Evolutionary conservation across 2,113 vertebrate genomes (phyloP), one percentile per base, ranked within the genome.

Genomic region (Neolamprologus sp.): DNA sequence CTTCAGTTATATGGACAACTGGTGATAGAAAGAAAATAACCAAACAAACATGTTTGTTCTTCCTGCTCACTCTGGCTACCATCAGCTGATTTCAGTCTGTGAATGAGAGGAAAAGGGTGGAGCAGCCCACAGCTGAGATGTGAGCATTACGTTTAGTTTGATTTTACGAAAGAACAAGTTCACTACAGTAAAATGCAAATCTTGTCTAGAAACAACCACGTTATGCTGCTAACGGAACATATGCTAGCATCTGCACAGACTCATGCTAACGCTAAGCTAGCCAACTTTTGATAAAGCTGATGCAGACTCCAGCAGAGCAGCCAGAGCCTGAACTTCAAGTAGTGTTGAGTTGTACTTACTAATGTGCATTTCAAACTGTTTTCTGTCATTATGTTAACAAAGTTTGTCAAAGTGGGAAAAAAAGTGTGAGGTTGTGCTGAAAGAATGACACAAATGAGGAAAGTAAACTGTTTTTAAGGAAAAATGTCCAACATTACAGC

Each of bases 71-170:
- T 26, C 54, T 26, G 1, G 12, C 54, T 28, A 28, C 7, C 55
- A 3, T 57, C 55, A 57, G 55, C 23, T 57, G 55, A 57, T 57
- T 57, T 57, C 13, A 28, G 55, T 57, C 0, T 0, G 13, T 28
- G 23, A 28, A 57, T 14, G 23, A 28, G 13, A 57, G 23, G 23
- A 28, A 58, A 16, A 58, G 0, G 7, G 55, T 16, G 55, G 23
- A 28, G 23, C 13, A 2, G 23, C 55, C 55, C 23, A 16, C 13
- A 2, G 23, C 55, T 3, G 1, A 58, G 23, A 58, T 5, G 0
- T 28, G 3, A 58, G 23, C 55, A 28, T 57, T 16, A 28, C 7
- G 1, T 28, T 58, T 9, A 58, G 23, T 57, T 28, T 28, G 14
- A 5, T 0, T 58, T 28, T 16, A 16, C 0, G 3, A 28, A 57